Evolutionary conservation across 2,888 invertebrate genomes (phyloP).

Genomic region (Callinectes sapidus): DNA sequence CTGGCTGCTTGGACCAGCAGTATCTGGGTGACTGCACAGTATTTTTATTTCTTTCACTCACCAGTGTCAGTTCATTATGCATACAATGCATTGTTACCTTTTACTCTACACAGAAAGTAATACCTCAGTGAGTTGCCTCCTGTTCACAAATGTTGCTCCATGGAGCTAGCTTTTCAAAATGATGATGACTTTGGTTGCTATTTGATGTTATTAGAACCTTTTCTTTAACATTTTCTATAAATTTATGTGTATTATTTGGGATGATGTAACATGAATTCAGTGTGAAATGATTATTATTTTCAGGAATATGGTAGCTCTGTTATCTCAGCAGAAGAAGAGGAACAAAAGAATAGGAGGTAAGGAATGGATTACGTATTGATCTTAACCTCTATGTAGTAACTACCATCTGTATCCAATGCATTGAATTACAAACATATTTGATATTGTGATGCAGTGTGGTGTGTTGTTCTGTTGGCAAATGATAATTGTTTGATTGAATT

Average conservation of each 20-base stretch:
- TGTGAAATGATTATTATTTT: not conserved
- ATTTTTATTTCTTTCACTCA: too few species aligned
- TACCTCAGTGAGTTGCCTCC: not conserved
- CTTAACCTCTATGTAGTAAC: not conserved
- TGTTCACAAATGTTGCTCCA: not conserved
- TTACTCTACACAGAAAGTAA: not conserved
- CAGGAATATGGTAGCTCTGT: conserved; percentile 72
- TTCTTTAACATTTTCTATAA: not conserved
- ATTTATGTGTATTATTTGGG: not conserved
- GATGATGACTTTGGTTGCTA: not conserved
- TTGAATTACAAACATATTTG: not conserved
- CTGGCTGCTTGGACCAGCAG: too few species aligned
- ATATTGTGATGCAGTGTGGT: not conserved
- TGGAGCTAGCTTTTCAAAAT: not conserved
- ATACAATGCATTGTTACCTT: too few species aligned
- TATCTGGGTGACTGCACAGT: too few species aligned
- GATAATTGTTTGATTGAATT: not conserved
- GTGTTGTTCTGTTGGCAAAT: not conserved
- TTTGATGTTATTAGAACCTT: not conserved
- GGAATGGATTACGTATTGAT: not conserved
- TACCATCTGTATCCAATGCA: not conserved
- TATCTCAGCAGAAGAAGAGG: conserved; percentile 66
- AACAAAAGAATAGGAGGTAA: conserved; percentile 62
- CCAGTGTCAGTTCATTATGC: too few species aligned
- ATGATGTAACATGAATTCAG: not conserved